Conservation (phyloP, 2,888 invertebrate species). For the Meteorus cinctellus region DNA sequence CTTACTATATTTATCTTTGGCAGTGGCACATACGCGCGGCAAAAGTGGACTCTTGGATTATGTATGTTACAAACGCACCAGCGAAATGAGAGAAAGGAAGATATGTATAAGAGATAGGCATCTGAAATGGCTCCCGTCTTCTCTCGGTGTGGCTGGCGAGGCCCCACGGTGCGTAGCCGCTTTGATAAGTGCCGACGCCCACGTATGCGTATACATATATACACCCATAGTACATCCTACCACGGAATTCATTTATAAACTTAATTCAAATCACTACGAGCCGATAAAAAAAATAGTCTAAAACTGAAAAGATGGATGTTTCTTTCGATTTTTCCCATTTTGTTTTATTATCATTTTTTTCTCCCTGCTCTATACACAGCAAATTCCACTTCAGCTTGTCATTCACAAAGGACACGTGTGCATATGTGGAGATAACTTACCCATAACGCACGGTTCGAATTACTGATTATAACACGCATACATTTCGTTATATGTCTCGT, state of each 20-base stretch:
- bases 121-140: slow-evolving; percentile 70
- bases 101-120: slow-evolving; percentile 56
- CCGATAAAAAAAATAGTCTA: slow-evolving; percentile 11
- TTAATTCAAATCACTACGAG: slow-evolving; percentile 2
- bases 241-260: slow-evolving; percentile 6
- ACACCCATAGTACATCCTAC: slow-evolving; percentile 13
- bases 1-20: slow-evolving; percentile 14
- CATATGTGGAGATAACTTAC: not conserved
- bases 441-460: not conserved
- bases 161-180: slow-evolving; percentile 53
- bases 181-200: slow-evolving; percentile 67
- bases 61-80: slow-evolving; percentile 4
- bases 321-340: slow-evolving; percentile 51
- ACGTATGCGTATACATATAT: slow-evolving; percentile 36
- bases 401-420: not conserved
- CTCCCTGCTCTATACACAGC: not conserved
- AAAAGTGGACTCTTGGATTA: not conserved
- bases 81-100: not conserved
- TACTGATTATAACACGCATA: not conserved
- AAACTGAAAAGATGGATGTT: slow-evolving; percentile 51
- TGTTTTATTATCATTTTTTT: not conserved
- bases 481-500: not conserved
- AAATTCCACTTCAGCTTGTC: not conserved
- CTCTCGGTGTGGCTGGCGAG: slow-evolving; percentile 68
- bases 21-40: slow-evolving; percentile 3